Evolutionary conservation across 2,888 invertebrate species (phyloP).

Genomic region (Agrochola lota): DNA sequence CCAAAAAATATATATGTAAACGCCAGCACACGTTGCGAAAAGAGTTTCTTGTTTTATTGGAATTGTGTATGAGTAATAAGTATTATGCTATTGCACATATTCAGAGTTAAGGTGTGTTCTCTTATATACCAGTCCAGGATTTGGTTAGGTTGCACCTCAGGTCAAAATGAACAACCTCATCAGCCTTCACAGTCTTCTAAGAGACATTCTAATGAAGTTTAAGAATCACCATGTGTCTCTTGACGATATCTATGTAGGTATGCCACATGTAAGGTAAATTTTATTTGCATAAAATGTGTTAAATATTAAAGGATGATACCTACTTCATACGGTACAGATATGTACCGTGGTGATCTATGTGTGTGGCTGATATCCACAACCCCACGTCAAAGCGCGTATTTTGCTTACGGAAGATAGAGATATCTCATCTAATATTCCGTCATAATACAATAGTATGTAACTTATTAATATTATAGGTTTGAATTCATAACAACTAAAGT

Average conservation of each 20-base stretch:
- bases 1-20: no score
- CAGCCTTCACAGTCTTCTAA: background rate
- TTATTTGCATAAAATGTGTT: background rate
- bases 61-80: background rate
- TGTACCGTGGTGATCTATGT: no score
- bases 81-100: no score
- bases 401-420: background rate
- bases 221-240: background rate
- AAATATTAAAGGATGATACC: background rate
- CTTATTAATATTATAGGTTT: background rate
- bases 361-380: no score
- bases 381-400: no score
- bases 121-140: background rate
- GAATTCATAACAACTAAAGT: slow-evolving; percentile 9
- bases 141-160: background rate
- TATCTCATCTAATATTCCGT: background rate
- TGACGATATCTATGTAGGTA: background rate
- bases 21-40: no score
- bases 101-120: no score
- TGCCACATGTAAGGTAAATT: no score
- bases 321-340: no score
- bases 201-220: background rate
- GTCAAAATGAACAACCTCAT: background rate
- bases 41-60: background rate
- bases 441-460: background rate